Conservation (phyloP, 1,140 invertebrate genomes). For the Drosophila saltans region DNA sequence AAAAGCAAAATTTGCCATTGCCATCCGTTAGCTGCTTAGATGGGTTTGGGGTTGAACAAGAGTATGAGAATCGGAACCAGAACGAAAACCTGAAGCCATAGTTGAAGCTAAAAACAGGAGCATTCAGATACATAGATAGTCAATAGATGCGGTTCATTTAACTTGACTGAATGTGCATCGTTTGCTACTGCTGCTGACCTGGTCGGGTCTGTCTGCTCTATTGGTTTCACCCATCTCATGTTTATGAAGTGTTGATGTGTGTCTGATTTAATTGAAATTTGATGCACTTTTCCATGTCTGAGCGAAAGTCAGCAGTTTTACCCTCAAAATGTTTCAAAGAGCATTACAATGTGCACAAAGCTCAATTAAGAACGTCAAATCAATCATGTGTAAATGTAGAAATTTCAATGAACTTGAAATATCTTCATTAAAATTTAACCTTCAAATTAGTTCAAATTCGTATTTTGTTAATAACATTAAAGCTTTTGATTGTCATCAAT, state of each 20-base stretch:
- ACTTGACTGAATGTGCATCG: constrained; percentile 76
- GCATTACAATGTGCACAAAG: constrained; percentile 4
- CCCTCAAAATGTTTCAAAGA: constrained; percentile 1
- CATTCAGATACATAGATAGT: constrained; percentile 54
- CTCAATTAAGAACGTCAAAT: constrained; percentile 8
- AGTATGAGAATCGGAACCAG: background rate
- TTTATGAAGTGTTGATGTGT: constrained; percentile 75
- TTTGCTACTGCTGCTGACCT: constrained; percentile 56
- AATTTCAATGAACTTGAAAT: constrained; percentile 10
- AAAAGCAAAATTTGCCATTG: constrained; percentile 78
- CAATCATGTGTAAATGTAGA: constrained; percentile 3
- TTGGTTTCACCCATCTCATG: constrained; percentile 35
- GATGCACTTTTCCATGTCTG: constrained; percentile 61
- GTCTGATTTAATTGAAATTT: constrained; percentile 75
- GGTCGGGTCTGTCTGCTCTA: constrained; percentile 27
- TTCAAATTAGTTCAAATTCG: background rate
- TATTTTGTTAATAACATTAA: background rate
- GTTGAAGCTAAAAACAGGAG: constrained; percentile 1
- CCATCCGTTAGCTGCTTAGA: constrained; percentile 27
- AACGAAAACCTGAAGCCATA: background rate
- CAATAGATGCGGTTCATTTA: constrained; percentile 80
- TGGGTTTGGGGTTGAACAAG: background rate
- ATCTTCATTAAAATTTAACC: background rate
- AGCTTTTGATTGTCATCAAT: background rate
- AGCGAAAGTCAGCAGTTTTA: constrained; percentile 49